phyloP scores from a whole-genome alignment of 2,888 invertebrate genomes.

The Amblyjoppa proteus region DNA sequence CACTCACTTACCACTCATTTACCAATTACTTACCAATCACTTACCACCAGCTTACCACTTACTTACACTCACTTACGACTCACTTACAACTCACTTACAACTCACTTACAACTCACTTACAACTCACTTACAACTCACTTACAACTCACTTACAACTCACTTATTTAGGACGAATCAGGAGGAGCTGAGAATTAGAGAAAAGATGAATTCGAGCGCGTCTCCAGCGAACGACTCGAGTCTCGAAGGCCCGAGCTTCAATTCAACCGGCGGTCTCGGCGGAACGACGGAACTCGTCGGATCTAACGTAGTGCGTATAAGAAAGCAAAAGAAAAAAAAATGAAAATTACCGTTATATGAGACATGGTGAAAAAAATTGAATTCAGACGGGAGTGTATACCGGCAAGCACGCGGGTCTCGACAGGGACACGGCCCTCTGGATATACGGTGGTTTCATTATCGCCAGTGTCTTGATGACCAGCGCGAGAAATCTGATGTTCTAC shows the following conservation, averaged over 20 bases:
- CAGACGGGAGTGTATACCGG: conserved; percentile 21
- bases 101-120: no score
- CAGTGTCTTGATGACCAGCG: conserved; percentile 88
- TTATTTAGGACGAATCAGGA: conserved; percentile 84
- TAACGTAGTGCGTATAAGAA: not conserved
- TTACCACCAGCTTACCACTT: no score
- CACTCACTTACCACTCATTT: no score
- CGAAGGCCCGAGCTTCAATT: not conserved
- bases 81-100: no score
- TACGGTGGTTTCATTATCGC: conserved; percentile 87
- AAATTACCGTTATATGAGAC: not conserved
- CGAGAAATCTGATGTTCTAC: conserved; percentile 90
- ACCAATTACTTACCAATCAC: no score
- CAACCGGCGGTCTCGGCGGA: not conserved
- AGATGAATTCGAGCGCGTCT: conserved; percentile 1
- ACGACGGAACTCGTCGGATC: not conserved
- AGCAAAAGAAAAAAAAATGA: not conserved
- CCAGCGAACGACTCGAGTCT: not conserved
- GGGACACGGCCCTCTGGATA: conserved; percentile 82
- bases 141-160: no score
- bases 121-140: no score
- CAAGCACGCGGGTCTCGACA: conserved; percentile 58
- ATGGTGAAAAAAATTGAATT: conserved; percentile 6
- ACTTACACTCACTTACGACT: no score
- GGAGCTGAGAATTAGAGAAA: conserved; percentile 76